phyloP scores from a whole-genome alignment of 64 coral and sea anemone species.

The Dendrophyllia cribrosa region DNA sequence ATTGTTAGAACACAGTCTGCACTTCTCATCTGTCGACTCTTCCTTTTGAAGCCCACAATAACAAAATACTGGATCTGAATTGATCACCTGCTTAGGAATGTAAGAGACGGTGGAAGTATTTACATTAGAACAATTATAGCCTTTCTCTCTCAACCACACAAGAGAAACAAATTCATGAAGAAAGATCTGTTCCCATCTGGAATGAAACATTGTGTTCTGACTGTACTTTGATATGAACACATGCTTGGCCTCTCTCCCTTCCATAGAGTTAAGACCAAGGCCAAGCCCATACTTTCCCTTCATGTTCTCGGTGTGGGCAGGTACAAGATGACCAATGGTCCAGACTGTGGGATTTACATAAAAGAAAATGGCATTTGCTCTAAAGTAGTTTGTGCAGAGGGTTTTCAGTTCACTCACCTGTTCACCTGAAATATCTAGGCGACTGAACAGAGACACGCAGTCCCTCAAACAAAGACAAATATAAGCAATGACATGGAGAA shows the following conservation, averaged over 20 bases:
- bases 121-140: conserved; percentile 9
- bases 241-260: conserved; percentile 67
- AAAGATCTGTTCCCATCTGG: conserved; percentile 45
- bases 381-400: conserved; percentile 18
- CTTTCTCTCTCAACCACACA: conserved; percentile 49
- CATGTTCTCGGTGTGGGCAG: conserved; percentile 66
- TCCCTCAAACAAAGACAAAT: conserved; percentile 58
- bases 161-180: conserved; percentile 69
- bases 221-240: conserved; percentile 45
- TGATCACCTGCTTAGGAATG: conserved; percentile 8
- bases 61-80: background rate
- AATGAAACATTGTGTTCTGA: background rate
- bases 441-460: conserved; percentile 59
- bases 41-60: conserved; percentile 20
- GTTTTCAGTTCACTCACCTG: conserved; percentile 36
- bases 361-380: conserved; percentile 25
- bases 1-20: background rate
- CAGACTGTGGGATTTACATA: conserved; percentile 66
- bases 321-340: conserved; percentile 61
- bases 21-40: background rate
- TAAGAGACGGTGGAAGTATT: background rate
- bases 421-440: conserved; percentile 40
- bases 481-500: conserved; percentile 39
- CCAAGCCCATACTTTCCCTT: conserved; percentile 39
- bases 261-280: conserved; percentile 68